phyloP scores from a whole-genome alignment of 2,797 vertebrate species.

The Hephaestus fuliginosus region DNA sequence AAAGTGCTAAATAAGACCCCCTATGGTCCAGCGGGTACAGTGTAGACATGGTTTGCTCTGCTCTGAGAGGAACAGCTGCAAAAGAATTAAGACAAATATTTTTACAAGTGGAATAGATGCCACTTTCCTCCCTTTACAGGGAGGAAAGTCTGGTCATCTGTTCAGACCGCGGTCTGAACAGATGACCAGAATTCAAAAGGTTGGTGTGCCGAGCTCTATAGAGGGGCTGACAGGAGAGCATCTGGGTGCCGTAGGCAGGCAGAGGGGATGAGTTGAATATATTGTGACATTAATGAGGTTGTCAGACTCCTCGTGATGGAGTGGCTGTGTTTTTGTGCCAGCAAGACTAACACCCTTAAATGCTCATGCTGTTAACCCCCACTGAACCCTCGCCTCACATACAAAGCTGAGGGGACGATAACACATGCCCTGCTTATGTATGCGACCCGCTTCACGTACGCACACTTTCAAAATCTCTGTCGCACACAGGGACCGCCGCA shows the following conservation, averaged over 20 bases:
- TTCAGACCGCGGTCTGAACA: constrained; percentile 40
- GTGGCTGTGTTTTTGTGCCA: constrained; percentile 84
- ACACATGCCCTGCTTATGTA: constrained; percentile 66
- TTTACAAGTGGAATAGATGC: constrained; percentile 55
- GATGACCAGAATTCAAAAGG: constrained; percentile 71
- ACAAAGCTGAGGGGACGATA: constrained; percentile 73
- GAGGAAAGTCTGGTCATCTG: no score
- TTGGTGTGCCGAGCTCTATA: constrained; percentile 61
- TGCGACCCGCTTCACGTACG: constrained; percentile 44
- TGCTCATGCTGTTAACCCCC: constrained; percentile 83
- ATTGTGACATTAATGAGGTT: constrained; percentile 87
- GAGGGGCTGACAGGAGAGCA: constrained; percentile 72
- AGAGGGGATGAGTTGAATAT: constrained; percentile 81
- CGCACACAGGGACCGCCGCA: background rate
- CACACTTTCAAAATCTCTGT: background rate
- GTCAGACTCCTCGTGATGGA: constrained; percentile 83
- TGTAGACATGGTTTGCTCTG: constrained; percentile 59
- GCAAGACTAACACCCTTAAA: constrained; percentile 83
- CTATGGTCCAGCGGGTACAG: constrained; percentile 70
- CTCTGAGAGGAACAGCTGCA: constrained; percentile 53
- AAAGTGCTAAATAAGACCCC: constrained; percentile 76
- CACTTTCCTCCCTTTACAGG: constrained; percentile 31
- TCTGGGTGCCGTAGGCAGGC: constrained; percentile 75
- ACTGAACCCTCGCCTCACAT: constrained; percentile 72
- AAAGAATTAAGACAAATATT: constrained; percentile 72